A percentile compares a stretch with the other conserved stretches of the same genome.
These are phyloP conservation scores for Alloscopus bannaensis DNA, from an alignment of 2,888 invertebrate genomes.

Conservation along the genomic window DNA sequence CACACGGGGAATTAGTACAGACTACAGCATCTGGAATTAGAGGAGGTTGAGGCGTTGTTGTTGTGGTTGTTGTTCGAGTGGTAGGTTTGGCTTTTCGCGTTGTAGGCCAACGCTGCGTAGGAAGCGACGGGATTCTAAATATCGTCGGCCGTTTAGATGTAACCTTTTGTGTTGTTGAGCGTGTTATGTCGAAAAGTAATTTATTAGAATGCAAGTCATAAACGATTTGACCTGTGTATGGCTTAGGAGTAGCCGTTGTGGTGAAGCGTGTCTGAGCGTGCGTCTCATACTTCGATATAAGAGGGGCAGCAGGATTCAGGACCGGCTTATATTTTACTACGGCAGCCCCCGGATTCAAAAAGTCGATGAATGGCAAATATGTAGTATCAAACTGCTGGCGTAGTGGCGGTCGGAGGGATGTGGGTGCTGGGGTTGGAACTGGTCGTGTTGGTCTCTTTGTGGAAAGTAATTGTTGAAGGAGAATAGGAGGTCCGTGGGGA, in stretches of 20 bases:
- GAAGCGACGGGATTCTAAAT: conserved; percentile 51
- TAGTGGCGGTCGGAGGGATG: conserved; percentile 24
- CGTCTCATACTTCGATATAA: conserved; percentile 23
- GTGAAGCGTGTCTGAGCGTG: not conserved
- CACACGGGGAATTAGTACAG: conserved; percentile 63
- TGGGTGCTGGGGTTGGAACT: conserved; percentile 2
- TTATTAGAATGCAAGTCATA: conserved; percentile 49
- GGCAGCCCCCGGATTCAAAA: conserved; percentile 33
- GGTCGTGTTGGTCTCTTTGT: conserved; percentile 9
- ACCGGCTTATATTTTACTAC: conserved; percentile 52
- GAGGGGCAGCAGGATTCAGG: conserved; percentile 28
- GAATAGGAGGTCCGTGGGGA: conserved; percentile 2
- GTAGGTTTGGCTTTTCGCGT: conserved; percentile 24
- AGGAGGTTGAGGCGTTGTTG: conserved; percentile 46
- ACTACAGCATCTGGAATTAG: conserved; percentile 55
- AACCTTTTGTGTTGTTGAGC: conserved; percentile 40
- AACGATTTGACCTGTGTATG: conserved; percentile 40
- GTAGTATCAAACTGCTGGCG: conserved; percentile 50
- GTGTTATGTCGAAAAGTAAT: conserved; percentile 37
- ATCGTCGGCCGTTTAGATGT: conserved; percentile 23
- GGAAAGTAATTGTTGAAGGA: conserved; percentile 39
- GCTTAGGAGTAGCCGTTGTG: conserved; percentile 34
- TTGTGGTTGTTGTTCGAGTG: conserved; percentile 28
- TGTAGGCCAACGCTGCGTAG: conserved; percentile 50
- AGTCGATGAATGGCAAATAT: conserved; percentile 48